Evolutionary conservation across 2,113 vertebrate species (phyloP).

Genomic region (Oryzias curvinotus): DNA sequence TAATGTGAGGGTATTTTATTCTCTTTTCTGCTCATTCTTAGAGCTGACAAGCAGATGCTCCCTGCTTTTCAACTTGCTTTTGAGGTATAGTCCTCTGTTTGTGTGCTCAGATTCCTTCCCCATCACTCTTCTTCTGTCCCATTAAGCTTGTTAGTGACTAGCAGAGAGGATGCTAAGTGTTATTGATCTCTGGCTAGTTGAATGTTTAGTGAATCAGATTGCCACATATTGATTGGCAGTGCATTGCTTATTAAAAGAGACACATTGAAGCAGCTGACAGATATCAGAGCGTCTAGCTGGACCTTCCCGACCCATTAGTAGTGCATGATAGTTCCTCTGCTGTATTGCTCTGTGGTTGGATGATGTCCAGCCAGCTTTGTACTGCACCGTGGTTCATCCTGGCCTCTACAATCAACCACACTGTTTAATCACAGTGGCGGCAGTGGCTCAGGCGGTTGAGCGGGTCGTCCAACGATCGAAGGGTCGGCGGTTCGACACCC

Average conservation of each 20-base stretch:
- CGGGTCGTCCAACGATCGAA: too few species aligned
- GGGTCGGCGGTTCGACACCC: too few species aligned
- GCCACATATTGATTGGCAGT: conserved; percentile 44
- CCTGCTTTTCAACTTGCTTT: conserved; percentile 29
- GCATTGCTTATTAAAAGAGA: conserved; percentile 50
- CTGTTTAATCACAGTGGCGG: too few species aligned
- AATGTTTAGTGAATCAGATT: conserved; percentile 50
- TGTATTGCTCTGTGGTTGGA: conserved; percentile 13
- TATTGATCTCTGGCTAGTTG: conserved; percentile 64
- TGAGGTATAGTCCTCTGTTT: conserved; percentile 8
- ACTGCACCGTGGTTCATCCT: not conserved
- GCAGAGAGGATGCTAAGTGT: conserved; percentile 48
- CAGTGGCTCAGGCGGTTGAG: too few species aligned
- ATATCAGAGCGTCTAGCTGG: conserved; percentile 46
- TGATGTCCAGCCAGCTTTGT: conserved; percentile 16
- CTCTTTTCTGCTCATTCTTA: conserved; percentile 1
- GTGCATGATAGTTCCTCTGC: conserved; percentile 47
- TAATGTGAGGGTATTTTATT: conserved; percentile 12
- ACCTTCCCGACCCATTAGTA: conserved; percentile 65
- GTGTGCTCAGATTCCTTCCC: conserved; percentile 23
- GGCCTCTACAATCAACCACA: not conserved
- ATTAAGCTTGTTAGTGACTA: conserved; percentile 48
- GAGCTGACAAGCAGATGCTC: conserved; percentile 19
- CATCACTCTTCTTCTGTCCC: conserved; percentile 51
- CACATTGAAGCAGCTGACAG: conserved; percentile 51